These are phyloP conservation scores for Drosophila koepferae DNA, from an alignment of 2,888 invertebrate species.

Conservation along the genomic window DNA sequence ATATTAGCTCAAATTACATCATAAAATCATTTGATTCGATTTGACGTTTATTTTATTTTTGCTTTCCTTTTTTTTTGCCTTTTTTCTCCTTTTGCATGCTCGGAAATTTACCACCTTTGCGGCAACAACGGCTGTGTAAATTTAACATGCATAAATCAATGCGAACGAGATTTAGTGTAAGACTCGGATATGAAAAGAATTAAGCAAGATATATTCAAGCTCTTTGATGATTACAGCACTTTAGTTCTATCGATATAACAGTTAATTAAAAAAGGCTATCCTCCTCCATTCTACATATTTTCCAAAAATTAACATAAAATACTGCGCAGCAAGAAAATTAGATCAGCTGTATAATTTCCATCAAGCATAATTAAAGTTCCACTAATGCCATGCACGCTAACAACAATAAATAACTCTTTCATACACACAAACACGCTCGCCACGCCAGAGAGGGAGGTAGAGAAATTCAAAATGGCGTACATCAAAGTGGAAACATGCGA, in stretches of 20 bases:
- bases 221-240: not conserved
- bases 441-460: conserved; percentile 3
- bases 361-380: conserved; percentile 48
- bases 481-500: conserved; percentile 70
- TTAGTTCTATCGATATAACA: not conserved
- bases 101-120: conserved; percentile 59
- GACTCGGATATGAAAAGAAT: not conserved
- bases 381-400: conserved; percentile 41
- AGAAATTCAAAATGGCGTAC: conserved; percentile 73
- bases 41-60: conserved; percentile 84
- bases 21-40: conserved; percentile 85
- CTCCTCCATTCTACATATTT: not conserved
- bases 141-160: conserved; percentile 35
- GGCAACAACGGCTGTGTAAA: conserved; percentile 11
- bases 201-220: not conserved
- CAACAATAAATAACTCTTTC: conserved; percentile 59
- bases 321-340: conserved; percentile 31
- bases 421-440: conserved; percentile 14
- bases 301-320: conserved; percentile 1
- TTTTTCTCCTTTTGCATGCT: conserved; percentile 17
- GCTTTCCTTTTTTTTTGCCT: conserved; percentile 26
- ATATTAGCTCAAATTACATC: conserved; percentile 85
- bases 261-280: not conserved
- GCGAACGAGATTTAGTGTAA: not conserved
- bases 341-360: conserved; percentile 48